Base-by-base conservation (phyloP, 2,113 vertebrate species). In the Cromileptes altivelis region DNA sequence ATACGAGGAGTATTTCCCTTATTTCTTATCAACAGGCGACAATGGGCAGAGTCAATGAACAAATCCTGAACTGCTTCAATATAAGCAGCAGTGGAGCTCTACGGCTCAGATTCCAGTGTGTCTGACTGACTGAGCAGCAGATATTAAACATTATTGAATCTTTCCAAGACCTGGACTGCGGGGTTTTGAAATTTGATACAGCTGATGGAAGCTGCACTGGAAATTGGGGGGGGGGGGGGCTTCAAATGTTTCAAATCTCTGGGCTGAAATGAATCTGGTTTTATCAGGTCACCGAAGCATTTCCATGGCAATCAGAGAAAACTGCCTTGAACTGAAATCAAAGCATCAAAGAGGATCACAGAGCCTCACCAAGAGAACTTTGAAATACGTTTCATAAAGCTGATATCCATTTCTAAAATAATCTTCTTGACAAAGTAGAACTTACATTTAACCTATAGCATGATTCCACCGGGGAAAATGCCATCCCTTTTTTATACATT, bases 81-180 rank as follows among this genome's bases (percentile, higher is more conserved):
- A 47, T 58, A 58, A 85, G 74, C 70, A 25, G 78, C 64, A 25
- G 61, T 21, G 58, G 27, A 75, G 79, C 86, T 77, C 74, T 63
- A 64, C 83, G 47, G 75, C 70, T 70, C 85, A 60, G 58, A 78
- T 79, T 67, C 65, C 55, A 61, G 62, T n/a, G 65, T 71, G 81
- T 76, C 86, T 84, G 86, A 88, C 64, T 77, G 87, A 92, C 78
- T 78, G 81, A 83, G 85, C 88, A 77, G 69, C 76, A 62, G 80
- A 84, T 89, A 93, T 91, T 79, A 81, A 92, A 92, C 82, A 82
- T 86, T 77, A 89, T 80, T 89, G 85, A 90, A 92, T 91, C 73
- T 76, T 80, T 78, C 78, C 90, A 78, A 81, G 82, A 88, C 80
- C 78, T 78, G 58, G 75, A 81, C 85, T 64, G 82, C 17, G 0